Percentiles rank a stretch among this genome's conserved stretches.
phyloP scores from a whole-genome alignment of 2,113 vertebrate species.

The Nibea albiflora region DNA sequence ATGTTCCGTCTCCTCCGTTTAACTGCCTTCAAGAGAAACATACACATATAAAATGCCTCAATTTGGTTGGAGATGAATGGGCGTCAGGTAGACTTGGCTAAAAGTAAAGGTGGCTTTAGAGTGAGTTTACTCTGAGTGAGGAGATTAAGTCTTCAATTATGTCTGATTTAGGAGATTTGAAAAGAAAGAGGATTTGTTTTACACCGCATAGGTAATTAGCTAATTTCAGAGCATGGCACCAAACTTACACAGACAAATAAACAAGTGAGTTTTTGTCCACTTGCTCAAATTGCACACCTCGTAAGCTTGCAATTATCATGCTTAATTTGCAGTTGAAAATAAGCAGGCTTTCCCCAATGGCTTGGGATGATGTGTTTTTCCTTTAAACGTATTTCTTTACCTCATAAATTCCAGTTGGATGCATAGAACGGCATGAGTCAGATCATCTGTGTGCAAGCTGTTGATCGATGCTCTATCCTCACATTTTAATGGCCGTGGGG shows the following conservation, averaged over 20 bases:
- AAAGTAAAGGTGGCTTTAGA: slow-evolving; percentile 30
- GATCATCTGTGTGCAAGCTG: slow-evolving; percentile 5
- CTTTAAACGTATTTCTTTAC: slow-evolving; percentile 24
- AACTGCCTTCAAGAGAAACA: slow-evolving; percentile 57
- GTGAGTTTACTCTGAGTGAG: slow-evolving; percentile 18
- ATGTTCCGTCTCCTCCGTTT: slow-evolving; percentile 67
- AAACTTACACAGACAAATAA: slow-evolving; percentile 50
- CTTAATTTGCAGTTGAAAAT: slow-evolving; percentile 67
- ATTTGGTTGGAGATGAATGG: slow-evolving; percentile 57
- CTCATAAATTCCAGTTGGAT: slow-evolving; percentile 5
- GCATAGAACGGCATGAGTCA: not conserved
- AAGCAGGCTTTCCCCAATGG: slow-evolving; percentile 40
- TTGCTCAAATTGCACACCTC: slow-evolving; percentile 29
- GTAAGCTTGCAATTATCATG: slow-evolving; percentile 60
- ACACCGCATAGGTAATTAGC: slow-evolving; percentile 21
- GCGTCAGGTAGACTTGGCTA: slow-evolving; percentile 28
- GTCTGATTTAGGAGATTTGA: slow-evolving; percentile 59
- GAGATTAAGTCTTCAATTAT: slow-evolving; percentile 48
- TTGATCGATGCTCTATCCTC: not conserved
- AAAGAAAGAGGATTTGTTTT: slow-evolving; percentile 67
- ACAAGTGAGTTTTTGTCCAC: slow-evolving; percentile 46
- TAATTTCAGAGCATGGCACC: slow-evolving; percentile 36
- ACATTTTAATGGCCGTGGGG: not conserved
- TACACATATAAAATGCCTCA: slow-evolving; percentile 41
- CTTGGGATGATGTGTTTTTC: slow-evolving; percentile 40